Percentiles rank a stretch among this genome's conserved stretches.
Evolutionary conservation across 2,888 invertebrate genomes (phyloP).

Genomic region (Campaea margaritaria): DNA sequence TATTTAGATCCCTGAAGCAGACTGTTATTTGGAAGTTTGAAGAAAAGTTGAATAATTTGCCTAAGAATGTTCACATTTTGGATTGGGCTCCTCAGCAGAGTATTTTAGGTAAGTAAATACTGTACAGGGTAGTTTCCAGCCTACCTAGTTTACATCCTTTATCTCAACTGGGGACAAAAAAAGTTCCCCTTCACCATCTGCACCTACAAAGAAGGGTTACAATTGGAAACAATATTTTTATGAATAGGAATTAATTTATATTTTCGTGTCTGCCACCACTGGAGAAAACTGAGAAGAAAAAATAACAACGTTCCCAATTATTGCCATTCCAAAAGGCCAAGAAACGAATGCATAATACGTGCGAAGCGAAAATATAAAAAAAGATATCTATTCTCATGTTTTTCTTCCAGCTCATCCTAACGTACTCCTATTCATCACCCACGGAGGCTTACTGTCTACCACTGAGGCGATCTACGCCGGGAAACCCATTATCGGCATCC

Average conservation of each 20-base stretch:
- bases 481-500: slow-evolving; percentile 67
- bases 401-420: slow-evolving; percentile 64
- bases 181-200: too few species aligned
- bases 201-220: too few species aligned
- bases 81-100: slow-evolving; percentile 72
- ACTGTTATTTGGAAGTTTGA: slow-evolving; percentile 81
- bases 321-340: too few species aligned
- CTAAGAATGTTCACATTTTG: slow-evolving; percentile 71
- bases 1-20: slow-evolving; percentile 73
- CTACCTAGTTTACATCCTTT: not conserved
- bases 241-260: too few species aligned
- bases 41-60: slow-evolving; percentile 55
- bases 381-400: too few species aligned
- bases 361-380: not conserved
- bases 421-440: slow-evolving; percentile 67
- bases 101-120: slow-evolving; percentile 49
- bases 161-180: too few species aligned
- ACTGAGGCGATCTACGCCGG: slow-evolving; percentile 65
- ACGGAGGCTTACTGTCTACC: slow-evolving; percentile 67
- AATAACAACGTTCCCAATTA: too few species aligned
- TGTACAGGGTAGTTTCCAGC: not conserved
- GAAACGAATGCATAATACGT: too few species aligned
- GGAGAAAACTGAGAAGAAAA: too few species aligned
- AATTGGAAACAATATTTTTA: too few species aligned
- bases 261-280: too few species aligned